phyloP scores from a whole-genome alignment of 2,113 vertebrate species.

The Capricornis sumatraensis region DNA sequence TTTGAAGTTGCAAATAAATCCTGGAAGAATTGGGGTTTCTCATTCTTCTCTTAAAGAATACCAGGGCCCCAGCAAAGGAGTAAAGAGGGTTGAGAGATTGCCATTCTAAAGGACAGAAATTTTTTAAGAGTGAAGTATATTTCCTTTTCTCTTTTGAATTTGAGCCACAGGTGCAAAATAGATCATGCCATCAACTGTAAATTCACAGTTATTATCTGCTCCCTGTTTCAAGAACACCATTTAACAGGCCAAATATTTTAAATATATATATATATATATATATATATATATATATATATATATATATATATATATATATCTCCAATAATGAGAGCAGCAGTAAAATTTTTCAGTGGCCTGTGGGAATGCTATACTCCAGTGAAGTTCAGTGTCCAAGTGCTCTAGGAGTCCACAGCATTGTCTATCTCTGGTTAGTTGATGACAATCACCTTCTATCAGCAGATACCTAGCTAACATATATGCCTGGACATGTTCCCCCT shows the following conservation, averaged over 20 bases:
- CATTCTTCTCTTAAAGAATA: neutral
- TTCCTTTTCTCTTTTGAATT: neutral
- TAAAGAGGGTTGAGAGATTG: neutral
- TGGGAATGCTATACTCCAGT: neutral
- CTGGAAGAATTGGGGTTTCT: neutral
- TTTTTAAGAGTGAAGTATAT: neutral
- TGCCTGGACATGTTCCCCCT: neutral
- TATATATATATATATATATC: neutral
- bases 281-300: too few relatives aligned
- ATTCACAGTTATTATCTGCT: constrained; percentile 23
- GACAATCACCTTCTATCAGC: neutral
- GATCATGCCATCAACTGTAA: neutral
- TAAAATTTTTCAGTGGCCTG: neutral
- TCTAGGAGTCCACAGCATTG: neutral
- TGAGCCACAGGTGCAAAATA: neutral
- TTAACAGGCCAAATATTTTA: neutral
- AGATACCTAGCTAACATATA: neutral
- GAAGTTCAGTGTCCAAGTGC: neutral
- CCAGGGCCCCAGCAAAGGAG: neutral
- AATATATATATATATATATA: neutral
- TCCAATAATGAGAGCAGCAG: neutral
- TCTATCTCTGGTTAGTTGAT: neutral
- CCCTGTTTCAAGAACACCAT: neutral
- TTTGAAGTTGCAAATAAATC: neutral
- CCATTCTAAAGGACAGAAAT: neutral